Base-by-base conservation (phyloP, 2,797 vertebrate genomes). In the Mareca strepera region DNA sequence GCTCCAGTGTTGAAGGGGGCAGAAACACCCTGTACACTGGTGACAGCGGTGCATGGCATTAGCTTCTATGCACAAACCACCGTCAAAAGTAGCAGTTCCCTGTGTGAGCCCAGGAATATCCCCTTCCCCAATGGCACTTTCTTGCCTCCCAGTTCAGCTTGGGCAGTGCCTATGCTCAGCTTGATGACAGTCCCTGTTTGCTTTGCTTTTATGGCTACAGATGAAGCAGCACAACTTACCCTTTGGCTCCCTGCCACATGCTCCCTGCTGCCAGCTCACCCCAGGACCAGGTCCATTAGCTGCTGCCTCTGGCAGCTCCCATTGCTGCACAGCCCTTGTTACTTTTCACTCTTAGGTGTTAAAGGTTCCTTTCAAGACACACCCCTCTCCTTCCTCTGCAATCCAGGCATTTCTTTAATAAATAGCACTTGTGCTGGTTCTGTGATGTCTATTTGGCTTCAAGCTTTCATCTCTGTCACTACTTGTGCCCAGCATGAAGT, bases 371-470 rank as follows among this genome's bases (percentile, higher is more conserved):
- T 95, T 95, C 81, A 93, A 95, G 95, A 70, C 3, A n/a, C 80
- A 93, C 72, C 90, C 93, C 93, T 92, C 93, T 92, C 81, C 88
- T 94, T 88, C 93, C 83, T 70, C 91, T 92, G 90, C 81, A 94
- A 82, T 85, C 68, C 94, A 96, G 88, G 69, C 83, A 80, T 82
- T 92, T 93, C 94, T 94, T 88, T 92, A 94, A 93, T 92, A 96
- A 93, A 94, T 59, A 90, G 80, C 72, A 90, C 91, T 92, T 77
- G 41, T 74, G 53, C 91, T 48, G 82, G 63, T 86, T 86, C 90
- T 92, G 67, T 79, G 70, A 95, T 84, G 91, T 90, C 90, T 93
- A 17, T 80, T 93, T 92, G 77, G 86, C 94, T 94, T 86, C 4
- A 1, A 80, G 80, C 88, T 92, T 90, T 94, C 83, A 92, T 93